These are phyloP conservation scores for Hesperophylax magnus DNA, from an alignment of 1,140 invertebrate species.

Conservation along the genomic window DNA sequence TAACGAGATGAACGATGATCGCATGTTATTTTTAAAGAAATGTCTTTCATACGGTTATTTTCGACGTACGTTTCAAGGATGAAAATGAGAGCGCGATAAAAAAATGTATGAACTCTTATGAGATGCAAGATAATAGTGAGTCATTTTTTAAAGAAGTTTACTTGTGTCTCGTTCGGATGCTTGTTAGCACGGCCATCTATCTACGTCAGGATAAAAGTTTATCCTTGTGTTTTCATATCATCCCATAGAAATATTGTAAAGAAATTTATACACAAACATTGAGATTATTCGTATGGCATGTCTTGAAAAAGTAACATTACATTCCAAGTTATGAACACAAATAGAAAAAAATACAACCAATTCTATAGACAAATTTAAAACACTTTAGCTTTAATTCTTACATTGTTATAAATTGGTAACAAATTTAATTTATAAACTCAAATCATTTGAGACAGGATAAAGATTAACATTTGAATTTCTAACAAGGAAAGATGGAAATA, in stretches of 20 bases:
- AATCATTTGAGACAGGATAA: not conserved
- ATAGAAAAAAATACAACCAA: not conserved
- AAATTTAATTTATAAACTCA: not conserved
- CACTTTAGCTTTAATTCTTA: not conserved
- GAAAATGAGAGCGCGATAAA: no score
- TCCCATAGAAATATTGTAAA: not conserved
- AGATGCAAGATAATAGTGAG: slow-evolving; percentile 1
- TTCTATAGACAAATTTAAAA: not conserved
- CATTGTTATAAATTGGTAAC: not conserved
- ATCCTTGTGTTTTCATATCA: slow-evolving; percentile 27
- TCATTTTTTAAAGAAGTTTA: slow-evolving; percentile 35
- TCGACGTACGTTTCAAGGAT: no score
- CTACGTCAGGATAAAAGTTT: slow-evolving; percentile 37
- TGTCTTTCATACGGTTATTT: not conserved
- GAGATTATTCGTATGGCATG: slow-evolving; percentile 25
- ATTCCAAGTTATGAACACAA: not conserved
- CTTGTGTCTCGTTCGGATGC: slow-evolving; percentile 42
- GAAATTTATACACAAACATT: slow-evolving; percentile 32
- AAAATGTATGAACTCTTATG: slow-evolving; percentile 2
- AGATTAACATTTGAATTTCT: not conserved
- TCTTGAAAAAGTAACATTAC: not conserved
- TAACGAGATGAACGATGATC: slow-evolving; percentile 1
- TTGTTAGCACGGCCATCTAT: slow-evolving; percentile 48
- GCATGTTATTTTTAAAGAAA: slow-evolving; percentile 28
- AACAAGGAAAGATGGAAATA: not conserved